phyloP scores from a whole-genome alignment of 2,113 vertebrate species.

The Gasterosteus aculeatus region DNA sequence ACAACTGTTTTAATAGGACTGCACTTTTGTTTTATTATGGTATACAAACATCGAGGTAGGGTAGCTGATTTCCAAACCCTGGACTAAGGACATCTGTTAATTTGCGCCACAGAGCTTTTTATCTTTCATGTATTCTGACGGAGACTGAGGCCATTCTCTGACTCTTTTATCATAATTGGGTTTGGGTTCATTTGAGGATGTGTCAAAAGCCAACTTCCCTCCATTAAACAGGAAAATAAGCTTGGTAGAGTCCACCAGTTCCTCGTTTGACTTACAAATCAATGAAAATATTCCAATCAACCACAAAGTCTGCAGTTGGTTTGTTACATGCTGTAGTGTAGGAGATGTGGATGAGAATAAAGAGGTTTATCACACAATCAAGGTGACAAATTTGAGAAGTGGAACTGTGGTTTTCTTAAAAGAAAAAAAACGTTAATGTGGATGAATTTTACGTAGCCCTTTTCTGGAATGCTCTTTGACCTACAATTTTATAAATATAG shows the following conservation, averaged over 20 bases:
- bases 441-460: neutral
- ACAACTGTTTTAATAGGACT: neutral
- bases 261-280: slow-evolving; percentile 5
- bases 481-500: neutral
- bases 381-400: neutral
- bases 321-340: slow-evolving; percentile 34
- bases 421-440: neutral
- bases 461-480: neutral
- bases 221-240: slow-evolving; percentile 9
- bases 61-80: neutral
- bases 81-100: neutral
- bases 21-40: neutral
- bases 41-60: neutral
- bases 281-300: slow-evolving; percentile 25
- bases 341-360: slow-evolving; percentile 21
- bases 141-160: neutral
- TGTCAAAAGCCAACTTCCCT: slow-evolving; percentile 1
- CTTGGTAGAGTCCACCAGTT: slow-evolving; percentile 10
- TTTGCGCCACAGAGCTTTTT: neutral
- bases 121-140: neutral
- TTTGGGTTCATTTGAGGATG: slow-evolving; percentile 28
- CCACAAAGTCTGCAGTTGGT: slow-evolving; percentile 23
- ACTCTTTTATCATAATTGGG: neutral
- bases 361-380: neutral
- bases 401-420: neutral